These are phyloP conservation scores for Hyles lineata DNA, from an alignment of 2,888 invertebrate genomes.

Conservation along the genomic window DNA sequence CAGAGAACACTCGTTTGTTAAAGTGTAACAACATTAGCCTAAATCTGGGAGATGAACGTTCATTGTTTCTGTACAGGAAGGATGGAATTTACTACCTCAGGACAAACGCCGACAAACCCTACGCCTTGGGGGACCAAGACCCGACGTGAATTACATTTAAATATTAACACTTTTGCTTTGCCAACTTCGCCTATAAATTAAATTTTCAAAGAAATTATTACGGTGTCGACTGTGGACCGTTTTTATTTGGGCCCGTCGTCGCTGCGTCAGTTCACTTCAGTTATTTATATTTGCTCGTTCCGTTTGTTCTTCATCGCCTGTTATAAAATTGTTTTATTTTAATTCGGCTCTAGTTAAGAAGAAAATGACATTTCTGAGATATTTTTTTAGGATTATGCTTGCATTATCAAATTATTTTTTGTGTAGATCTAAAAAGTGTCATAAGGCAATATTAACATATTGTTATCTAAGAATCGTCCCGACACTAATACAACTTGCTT, in stretches of 20 bases:
- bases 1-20: slow-evolving; percentile 65
- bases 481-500: no score
- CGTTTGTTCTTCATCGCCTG: slow-evolving; percentile 30
- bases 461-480: no score
- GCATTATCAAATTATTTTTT: not conserved
- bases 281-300: slow-evolving; percentile 42
- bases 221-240: slow-evolving; percentile 44
- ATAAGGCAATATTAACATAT: no score
- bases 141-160: slow-evolving; percentile 57
- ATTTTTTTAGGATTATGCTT: not conserved
- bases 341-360: not conserved
- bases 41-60: slow-evolving; percentile 63
- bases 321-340: slow-evolving; percentile 30
- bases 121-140: slow-evolving; percentile 71
- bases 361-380: not conserved
- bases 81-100: slow-evolving; percentile 84
- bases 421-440: no score
- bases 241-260: slow-evolving; percentile 48
- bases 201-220: slow-evolving; percentile 64
- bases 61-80: slow-evolving; percentile 78
- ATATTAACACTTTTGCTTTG: slow-evolving; percentile 60
- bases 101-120: slow-evolving; percentile 81
- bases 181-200: slow-evolving; percentile 70
- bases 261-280: slow-evolving; percentile 38
- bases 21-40: slow-evolving; percentile 60